These are phyloP conservation scores for Toxostoma redivivum DNA, from an alignment of 2,113 vertebrate species.

Conservation along the genomic window DNA sequence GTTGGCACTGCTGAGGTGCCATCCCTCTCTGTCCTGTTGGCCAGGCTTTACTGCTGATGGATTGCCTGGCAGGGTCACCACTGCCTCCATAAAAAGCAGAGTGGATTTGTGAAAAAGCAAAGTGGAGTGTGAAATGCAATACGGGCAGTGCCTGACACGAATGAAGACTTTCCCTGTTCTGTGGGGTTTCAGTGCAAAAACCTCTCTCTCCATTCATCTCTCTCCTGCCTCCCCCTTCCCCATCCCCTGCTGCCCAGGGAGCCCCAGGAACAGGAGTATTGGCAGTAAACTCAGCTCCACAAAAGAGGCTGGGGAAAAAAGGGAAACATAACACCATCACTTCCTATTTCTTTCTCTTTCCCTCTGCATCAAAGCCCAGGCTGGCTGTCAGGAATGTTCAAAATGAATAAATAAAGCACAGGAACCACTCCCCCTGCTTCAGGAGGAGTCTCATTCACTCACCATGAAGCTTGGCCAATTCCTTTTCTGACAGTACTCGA, in stretches of 20 bases:
- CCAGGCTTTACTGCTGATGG: not conserved
- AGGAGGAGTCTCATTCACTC: slow-evolving; percentile 29
- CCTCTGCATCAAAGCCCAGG: not conserved
- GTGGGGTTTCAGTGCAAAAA: not conserved
- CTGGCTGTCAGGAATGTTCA: slow-evolving; percentile 33
- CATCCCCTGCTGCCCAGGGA: not conserved
- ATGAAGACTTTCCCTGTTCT: not conserved
- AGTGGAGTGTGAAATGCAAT: not conserved
- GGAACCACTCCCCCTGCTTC: not conserved
- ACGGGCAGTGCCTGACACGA: not conserved
- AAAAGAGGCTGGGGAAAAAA: slow-evolving; percentile 5
- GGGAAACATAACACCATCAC: not conserved
- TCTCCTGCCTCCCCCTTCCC: not conserved
- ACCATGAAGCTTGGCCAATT: slow-evolving; percentile 8
- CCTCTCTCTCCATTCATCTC: not conserved
- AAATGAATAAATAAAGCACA: not conserved
- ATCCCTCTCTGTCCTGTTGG: not conserved
- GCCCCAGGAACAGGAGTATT: not conserved
- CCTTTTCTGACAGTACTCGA: slow-evolving; percentile 11
- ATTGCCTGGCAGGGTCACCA: not conserved
- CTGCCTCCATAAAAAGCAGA: not conserved
- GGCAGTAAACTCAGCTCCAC: slow-evolving; percentile 27
- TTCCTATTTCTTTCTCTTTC: slow-evolving; percentile 33
- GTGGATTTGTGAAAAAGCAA: not conserved
- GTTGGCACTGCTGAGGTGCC: not conserved